These are phyloP conservation scores for Pluvianellus socialis DNA, from an alignment of 2,113 vertebrate genomes.

Conservation along the genomic window DNA sequence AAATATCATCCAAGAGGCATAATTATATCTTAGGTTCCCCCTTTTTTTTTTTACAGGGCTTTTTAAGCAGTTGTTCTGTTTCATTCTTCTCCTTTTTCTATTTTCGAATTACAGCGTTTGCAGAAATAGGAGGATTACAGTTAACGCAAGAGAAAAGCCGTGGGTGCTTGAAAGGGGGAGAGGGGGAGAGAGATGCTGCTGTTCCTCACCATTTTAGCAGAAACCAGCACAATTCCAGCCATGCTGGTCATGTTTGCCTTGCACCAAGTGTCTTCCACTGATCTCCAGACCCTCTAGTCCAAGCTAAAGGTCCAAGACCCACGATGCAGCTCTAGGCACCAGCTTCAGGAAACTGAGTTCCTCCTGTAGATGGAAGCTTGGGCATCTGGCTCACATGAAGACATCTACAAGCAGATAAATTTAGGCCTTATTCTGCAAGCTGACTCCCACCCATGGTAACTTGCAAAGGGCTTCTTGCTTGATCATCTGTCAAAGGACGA, in stretches of 20 bases:
- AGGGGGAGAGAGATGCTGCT: background rate
- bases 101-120: background rate
- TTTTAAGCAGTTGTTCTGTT: slow-evolving; percentile 20
- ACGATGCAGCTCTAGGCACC: background rate
- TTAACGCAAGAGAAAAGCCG: slow-evolving; percentile 1
- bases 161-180: background rate
- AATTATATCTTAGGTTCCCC: slow-evolving; percentile 49
- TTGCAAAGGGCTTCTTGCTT: background rate
- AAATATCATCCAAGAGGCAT: slow-evolving; percentile 36
- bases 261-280: background rate
- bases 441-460: background rate
- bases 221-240: background rate
- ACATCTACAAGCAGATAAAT: background rate
- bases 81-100: slow-evolving; percentile 62
- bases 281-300: background rate
- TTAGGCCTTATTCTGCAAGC: background rate
- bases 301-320: background rate
- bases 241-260: background rate
- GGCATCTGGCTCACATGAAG: background rate
- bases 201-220: background rate
- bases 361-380: background rate
- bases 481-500: background rate
- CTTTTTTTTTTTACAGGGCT: background rate
- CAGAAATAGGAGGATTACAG: slow-evolving; percentile 42
- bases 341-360: background rate